Percentiles rank a stretch among this genome's conserved stretches.
Evolutionary conservation across 2,888 invertebrate species (phyloP).

Genomic region (Tetrapedia diversipes): DNA sequence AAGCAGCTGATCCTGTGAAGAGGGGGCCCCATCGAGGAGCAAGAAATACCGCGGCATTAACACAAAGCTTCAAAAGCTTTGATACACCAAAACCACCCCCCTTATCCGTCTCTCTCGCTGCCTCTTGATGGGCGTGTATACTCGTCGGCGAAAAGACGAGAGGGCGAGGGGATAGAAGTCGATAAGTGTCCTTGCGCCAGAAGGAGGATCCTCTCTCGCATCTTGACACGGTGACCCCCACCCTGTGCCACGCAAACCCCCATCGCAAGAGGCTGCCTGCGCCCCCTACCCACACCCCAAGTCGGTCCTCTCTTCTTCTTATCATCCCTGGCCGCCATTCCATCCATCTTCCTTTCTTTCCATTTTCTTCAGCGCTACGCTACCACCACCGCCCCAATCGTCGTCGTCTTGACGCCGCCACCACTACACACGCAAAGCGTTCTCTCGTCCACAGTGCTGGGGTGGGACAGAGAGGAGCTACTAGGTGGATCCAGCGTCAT

Average conservation of each 20-base stretch:
- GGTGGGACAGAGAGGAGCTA: no score
- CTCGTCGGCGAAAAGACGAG: conserved; percentile 48
- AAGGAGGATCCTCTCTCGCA: conserved; percentile 71
- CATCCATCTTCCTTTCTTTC: conserved; percentile 82
- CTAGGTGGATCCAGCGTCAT: conserved; percentile 55
- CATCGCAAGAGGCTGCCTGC: conserved; percentile 38
- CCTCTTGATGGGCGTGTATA: conserved; percentile 58
- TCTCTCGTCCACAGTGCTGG: no score
- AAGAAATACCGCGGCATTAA: conserved; percentile 50
- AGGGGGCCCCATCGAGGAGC: conserved; percentile 39
- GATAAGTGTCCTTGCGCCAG: conserved; percentile 73
- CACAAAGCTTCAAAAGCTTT: conserved; percentile 55
- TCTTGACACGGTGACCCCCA: conserved; percentile 77
- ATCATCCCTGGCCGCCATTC: conserved; percentile 75
- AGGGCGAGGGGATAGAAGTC: conserved; percentile 64
- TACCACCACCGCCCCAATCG: conserved; percentile 61
- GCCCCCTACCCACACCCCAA: conserved; percentile 46
- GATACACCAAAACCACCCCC: conserved; percentile 59
- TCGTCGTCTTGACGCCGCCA: conserved; percentile 14
- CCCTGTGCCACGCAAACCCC: conserved; percentile 55
- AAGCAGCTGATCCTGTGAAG: conserved; percentile 53
- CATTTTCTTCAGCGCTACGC: conserved; percentile 75
- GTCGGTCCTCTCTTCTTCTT: conserved; percentile 67
- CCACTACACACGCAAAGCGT: conserved; percentile 8
- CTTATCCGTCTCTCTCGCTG: not conserved